Evolutionary conservation across 2,888 invertebrate species (phyloP).

Genomic region (Eutolmus rufibarbis): DNA sequence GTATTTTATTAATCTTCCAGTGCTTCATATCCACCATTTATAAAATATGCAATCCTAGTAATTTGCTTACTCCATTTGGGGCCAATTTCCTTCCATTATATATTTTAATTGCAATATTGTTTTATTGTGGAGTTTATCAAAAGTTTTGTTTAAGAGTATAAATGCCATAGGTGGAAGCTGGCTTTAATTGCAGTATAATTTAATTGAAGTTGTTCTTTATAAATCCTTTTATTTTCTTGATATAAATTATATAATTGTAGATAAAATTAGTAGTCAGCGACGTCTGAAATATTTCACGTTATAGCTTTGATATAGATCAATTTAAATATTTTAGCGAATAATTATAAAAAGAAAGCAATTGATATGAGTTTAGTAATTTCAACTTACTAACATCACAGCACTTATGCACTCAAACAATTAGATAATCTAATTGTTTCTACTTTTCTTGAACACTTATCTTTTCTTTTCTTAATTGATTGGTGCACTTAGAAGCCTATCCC

Average conservation of each 20-base stretch:
- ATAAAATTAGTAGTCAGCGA: too few species aligned
- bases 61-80: background rate
- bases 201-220: background rate
- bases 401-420: background rate
- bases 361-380: background rate
- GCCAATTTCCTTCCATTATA: background rate
- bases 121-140: background rate
- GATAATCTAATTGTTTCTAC: background rate
- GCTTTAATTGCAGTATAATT: background rate
- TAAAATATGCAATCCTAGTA: background rate
- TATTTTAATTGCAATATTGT: background rate
- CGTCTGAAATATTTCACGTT: too few species aligned
- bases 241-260: too few species aligned
- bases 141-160: background rate
- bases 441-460: background rate
- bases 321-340: too few species aligned
- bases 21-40: background rate
- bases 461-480: background rate
- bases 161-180: background rate
- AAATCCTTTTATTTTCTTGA: background rate
- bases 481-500: background rate
- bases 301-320: too few species aligned
- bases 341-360: too few species aligned
- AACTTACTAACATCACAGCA: background rate
- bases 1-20: background rate